Conservation (phyloP, 2,797 vertebrate genomes). For the Sebastes vulpes region DNA sequence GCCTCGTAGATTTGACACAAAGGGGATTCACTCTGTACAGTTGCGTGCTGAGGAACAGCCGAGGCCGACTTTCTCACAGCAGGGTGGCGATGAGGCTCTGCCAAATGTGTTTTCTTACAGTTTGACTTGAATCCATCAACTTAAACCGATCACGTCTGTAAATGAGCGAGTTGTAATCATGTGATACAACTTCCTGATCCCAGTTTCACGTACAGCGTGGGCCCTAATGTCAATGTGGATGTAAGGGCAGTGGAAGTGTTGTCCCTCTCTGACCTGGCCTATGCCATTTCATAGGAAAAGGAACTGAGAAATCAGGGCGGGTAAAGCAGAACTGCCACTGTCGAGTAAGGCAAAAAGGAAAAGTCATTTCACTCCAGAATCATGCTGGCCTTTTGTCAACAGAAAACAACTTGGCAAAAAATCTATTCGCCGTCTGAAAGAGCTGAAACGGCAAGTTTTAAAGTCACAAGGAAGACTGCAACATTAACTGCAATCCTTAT, state of each 20-base stretch:
- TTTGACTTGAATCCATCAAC: background rate
- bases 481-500: conserved; percentile 1
- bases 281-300: conserved; percentile 47
- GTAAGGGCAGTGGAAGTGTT: background rate
- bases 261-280: conserved; percentile 32
- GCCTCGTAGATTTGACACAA: background rate
- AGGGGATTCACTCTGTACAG: background rate
- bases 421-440: background rate
- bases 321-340: conserved; percentile 60
- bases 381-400: background rate
- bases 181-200: background rate
- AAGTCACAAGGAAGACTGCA: background rate
- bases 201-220: background rate
- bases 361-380: conserved; percentile 8
- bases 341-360: conserved; percentile 35
- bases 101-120: conserved; percentile 7
- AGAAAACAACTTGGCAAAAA: conserved; percentile 4
- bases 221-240: background rate
- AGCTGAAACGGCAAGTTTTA: conserved; percentile 1
- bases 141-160: background rate
- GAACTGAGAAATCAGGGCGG: conserved; percentile 56
- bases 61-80: background rate
- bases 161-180: background rate
- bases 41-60: conserved; percentile 21
- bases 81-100: background rate